phyloP scores from a whole-genome alignment of 1,140 invertebrate genomes.

The Drosophila aff. region DNA sequence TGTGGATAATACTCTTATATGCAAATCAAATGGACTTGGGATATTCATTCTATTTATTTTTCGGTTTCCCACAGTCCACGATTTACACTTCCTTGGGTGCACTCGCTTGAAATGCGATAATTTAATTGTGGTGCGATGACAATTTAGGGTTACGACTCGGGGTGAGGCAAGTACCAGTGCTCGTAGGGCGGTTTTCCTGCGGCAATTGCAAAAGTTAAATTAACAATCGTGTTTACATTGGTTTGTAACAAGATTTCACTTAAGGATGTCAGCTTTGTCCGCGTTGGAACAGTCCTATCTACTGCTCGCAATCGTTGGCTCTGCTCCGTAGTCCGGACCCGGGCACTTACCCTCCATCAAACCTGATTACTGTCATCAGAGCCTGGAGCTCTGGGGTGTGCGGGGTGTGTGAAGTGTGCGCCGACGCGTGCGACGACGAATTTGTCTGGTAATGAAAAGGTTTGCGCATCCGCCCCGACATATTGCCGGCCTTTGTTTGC shows the following conservation, averaged over 20 bases:
- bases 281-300: slow-evolving; percentile 28
- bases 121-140: slow-evolving; percentile 81
- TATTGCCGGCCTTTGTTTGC: slow-evolving; percentile 68
- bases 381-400: slow-evolving; percentile 6
- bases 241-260: slow-evolving; percentile 85
- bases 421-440: slow-evolving; percentile 71
- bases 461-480: slow-evolving; percentile 78
- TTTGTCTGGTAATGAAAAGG: slow-evolving; percentile 82
- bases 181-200: slow-evolving; percentile 38
- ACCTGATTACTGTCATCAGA: slow-evolving; percentile 83
- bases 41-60: slow-evolving; percentile 55
- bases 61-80: slow-evolving; percentile 70
- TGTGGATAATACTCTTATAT: slow-evolving; percentile 39
- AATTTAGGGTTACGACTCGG: slow-evolving; percentile 19
- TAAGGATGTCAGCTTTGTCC: slow-evolving; percentile 80
- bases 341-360: slow-evolving; percentile 70
- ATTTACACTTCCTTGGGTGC: slow-evolving; percentile 45
- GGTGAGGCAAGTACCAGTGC: not conserved
- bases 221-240: slow-evolving; percentile 85
- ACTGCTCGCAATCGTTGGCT: slow-evolving; percentile 21
- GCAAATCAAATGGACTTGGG: slow-evolving; percentile 65
- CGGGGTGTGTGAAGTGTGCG: slow-evolving; percentile 64
- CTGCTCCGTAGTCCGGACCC: slow-evolving; percentile 4
- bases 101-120: slow-evolving; percentile 81
- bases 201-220: slow-evolving; percentile 78